Percentiles rank a stretch among this genome's conserved stretches.
Conservation (phyloP, 2,113 vertebrate species). For the Hucho hucho region DNA sequence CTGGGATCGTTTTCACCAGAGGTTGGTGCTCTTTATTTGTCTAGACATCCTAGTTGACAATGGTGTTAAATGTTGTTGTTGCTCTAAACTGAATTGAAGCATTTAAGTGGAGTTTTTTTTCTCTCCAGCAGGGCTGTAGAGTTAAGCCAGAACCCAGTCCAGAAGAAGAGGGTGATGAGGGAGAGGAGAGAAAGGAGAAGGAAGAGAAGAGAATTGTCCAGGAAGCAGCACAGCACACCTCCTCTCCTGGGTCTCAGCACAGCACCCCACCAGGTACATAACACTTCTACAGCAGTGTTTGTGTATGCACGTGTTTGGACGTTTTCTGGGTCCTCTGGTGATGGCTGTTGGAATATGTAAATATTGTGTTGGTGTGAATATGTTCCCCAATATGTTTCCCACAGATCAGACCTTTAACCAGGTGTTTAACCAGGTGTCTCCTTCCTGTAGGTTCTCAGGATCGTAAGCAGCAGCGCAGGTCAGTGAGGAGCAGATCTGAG, state of each 20-base stretch:
- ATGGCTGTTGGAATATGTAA: conserved; percentile 1
- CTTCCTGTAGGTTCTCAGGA: conserved; percentile 76
- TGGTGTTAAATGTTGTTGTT: neutral
- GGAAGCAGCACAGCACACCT: conserved; percentile 70
- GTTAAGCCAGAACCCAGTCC: conserved; percentile 87
- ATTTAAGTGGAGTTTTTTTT: conserved; percentile 16
- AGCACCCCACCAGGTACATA: conserved; percentile 77
- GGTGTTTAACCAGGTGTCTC: conserved; percentile 7
- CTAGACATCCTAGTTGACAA: neutral
- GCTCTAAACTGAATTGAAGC: neutral
- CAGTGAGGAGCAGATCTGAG: conserved; percentile 92
- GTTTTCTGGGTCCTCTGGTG: neutral
- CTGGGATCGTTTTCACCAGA: conserved; percentile 73
- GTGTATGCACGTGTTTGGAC: too few relatives aligned
- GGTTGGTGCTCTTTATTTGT: conserved; percentile 44
- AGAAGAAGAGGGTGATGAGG: conserved; percentile 62
- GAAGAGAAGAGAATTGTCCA: conserved; percentile 87
- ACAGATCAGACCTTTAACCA: neutral
- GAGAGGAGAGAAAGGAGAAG: conserved; percentile 55
- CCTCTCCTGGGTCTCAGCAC: conserved; percentile 73
- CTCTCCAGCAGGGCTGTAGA: conserved; percentile 82
- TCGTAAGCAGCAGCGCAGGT: conserved; percentile 95
- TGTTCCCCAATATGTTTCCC: conserved; percentile 16
- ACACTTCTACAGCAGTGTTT: too few relatives aligned
- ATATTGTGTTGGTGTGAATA: conserved; percentile 3